Percentiles rank a stretch among this genome's conserved stretches.
Conservation (phyloP, 2,888 invertebrate species). For the Pseudoips prasinana region DNA sequence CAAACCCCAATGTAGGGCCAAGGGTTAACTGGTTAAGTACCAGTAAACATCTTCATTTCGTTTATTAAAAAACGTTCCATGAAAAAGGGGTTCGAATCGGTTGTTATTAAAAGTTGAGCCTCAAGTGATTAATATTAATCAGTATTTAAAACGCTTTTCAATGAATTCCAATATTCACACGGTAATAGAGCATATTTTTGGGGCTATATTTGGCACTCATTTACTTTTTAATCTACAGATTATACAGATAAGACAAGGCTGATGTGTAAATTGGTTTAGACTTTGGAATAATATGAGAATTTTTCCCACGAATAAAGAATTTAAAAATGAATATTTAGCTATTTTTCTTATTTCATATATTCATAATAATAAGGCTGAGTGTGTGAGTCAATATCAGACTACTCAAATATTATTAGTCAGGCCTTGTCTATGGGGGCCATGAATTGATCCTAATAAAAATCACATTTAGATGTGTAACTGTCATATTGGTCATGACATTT, state of each 20-base stretch:
- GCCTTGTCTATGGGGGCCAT: conserved; percentile 64
- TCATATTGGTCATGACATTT: conserved; percentile 23
- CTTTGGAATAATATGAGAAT: conserved; percentile 2
- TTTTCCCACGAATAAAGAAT: conserved; percentile 15
- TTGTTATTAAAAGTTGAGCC: conserved; percentile 31
- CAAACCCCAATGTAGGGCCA: conserved; percentile 44
- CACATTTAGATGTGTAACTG: conserved; percentile 57
- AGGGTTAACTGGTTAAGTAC: conserved; percentile 77
- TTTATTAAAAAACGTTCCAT: conserved; percentile 56
- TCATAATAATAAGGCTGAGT: no score
- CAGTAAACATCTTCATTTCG: conserved; percentile 70
- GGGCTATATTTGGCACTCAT: conserved; percentile 31
- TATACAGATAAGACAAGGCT: conserved; percentile 18
- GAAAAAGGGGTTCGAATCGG: conserved; percentile 53
- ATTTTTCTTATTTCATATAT: not conserved
- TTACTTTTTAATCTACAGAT: conserved; percentile 23
- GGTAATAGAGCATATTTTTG: conserved; percentile 37
- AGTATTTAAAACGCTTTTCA: conserved; percentile 46
- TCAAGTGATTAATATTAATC: conserved; percentile 40
- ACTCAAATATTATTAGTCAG: conserved; percentile 41
- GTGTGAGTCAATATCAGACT: no score
- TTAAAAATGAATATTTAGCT: not conserved
- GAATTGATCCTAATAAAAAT: conserved; percentile 73
- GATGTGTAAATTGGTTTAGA: conserved; percentile 8
- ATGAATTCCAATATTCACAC: conserved; percentile 57